phyloP scores from a whole-genome alignment of 2,113 vertebrate species.

The Colossoma macropomum region DNA sequence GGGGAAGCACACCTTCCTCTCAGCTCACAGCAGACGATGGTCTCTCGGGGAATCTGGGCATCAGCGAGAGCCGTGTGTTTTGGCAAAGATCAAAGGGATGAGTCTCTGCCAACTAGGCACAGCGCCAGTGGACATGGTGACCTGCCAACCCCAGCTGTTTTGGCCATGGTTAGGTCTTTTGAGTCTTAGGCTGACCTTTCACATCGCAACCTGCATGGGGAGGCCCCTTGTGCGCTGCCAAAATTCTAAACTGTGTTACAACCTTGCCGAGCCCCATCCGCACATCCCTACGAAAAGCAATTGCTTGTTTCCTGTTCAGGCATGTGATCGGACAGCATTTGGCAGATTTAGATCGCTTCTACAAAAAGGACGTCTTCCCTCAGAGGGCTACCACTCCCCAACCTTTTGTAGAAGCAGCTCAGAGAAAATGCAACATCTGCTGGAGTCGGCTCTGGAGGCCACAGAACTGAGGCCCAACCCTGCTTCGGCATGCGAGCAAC shows the following conservation, averaged over 20 bases:
- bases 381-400: slow-evolving; percentile 49
- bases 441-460: slow-evolving; percentile 27
- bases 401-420: slow-evolving; percentile 47
- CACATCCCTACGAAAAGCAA: not conserved
- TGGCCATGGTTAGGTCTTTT: slow-evolving; percentile 35
- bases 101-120: slow-evolving; percentile 32
- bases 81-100: slow-evolving; percentile 49
- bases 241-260: slow-evolving; percentile 26
- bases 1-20: slow-evolving; percentile 40
- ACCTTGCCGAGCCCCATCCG: slow-evolving; percentile 9
- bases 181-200: slow-evolving; percentile 43
- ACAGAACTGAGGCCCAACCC: slow-evolving; percentile 49
- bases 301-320: slow-evolving; percentile 30
- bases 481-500: slow-evolving; percentile 48
- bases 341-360: slow-evolving; percentile 34
- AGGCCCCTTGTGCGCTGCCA: slow-evolving; percentile 27
- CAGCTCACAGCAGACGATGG: not conserved
- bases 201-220: slow-evolving; percentile 25
- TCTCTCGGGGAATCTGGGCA: slow-evolving; percentile 37
- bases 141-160: slow-evolving; percentile 48
- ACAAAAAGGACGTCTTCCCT: slow-evolving; percentile 32
- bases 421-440: slow-evolving; percentile 51
- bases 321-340: slow-evolving; percentile 41
- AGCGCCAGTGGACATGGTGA: slow-evolving; percentile 29
- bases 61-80: slow-evolving; percentile 40